Conservation (phyloP, 2,113 vertebrate genomes). For the Hippocampus abdominalis region DNA sequence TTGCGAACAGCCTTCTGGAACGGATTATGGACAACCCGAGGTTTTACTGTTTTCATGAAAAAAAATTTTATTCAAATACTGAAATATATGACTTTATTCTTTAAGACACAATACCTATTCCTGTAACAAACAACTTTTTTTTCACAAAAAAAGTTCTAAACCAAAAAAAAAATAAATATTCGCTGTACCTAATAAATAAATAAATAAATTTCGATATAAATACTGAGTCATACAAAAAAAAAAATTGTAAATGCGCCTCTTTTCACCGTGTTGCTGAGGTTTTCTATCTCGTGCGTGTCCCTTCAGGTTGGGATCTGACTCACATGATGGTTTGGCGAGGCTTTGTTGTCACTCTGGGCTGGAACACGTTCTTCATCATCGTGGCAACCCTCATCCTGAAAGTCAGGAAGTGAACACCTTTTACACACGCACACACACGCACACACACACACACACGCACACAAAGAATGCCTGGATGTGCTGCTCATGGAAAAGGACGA, state of each 20-base stretch:
- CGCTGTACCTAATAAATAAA: not conserved
- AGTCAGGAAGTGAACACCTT: constrained; percentile 65
- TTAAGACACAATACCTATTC: too few relatives aligned
- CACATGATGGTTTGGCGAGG: constrained; percentile 77
- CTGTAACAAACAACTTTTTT: too few relatives aligned
- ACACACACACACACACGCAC: constrained; percentile 16
- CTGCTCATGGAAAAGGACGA: constrained; percentile 14
- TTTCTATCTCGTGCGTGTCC: not conserved
- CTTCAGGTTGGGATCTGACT: constrained; percentile 72
- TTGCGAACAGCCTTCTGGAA: too few relatives aligned
- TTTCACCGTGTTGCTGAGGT: too few relatives aligned
- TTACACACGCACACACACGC: constrained; percentile 11
- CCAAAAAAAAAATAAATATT: too few relatives aligned
- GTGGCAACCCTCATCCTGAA: constrained; percentile 76
- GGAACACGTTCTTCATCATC: constrained; percentile 77
- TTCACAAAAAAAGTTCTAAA: too few relatives aligned
- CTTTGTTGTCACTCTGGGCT: constrained; percentile 72
- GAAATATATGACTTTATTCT: too few relatives aligned
- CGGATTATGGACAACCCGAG: too few relatives aligned
- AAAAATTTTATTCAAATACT: too few relatives aligned
- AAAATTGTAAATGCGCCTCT: too few relatives aligned
- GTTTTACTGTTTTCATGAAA: too few relatives aligned
- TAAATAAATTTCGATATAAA: constrained; percentile 5
- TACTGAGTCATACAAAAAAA: too few relatives aligned
- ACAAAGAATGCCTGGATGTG: constrained; percentile 2